Evolutionary conservation across 1,140 invertebrate species (phyloP).

Genomic region (Drosophila arawakana): DNA sequence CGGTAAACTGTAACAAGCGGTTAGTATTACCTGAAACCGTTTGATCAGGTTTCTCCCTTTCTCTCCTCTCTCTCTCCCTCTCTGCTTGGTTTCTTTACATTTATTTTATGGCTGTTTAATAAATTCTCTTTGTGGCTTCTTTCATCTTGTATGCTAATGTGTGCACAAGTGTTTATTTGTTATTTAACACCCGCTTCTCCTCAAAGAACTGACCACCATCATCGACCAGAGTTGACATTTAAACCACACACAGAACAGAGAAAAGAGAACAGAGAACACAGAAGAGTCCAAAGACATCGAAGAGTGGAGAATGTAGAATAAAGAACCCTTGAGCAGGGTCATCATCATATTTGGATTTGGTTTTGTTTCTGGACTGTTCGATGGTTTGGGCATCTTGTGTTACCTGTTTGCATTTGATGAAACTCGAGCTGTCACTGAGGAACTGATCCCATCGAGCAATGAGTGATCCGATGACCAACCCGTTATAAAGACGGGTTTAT

Average conservation of each 20-base stretch:
- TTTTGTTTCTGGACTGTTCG: constrained; percentile 1
- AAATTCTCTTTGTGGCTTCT: constrained; percentile 45
- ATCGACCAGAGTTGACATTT: constrained; percentile 36
- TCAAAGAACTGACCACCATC: constrained; percentile 63
- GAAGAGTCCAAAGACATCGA: neutral
- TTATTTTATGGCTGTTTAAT: constrained; percentile 58
- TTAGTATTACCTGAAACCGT: constrained; percentile 18
- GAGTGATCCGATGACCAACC: constrained; percentile 32
- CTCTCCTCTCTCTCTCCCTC: constrained; percentile 1
- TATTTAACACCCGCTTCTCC: constrained; percentile 76
- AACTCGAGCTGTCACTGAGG: constrained; percentile 41
- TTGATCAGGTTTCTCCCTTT: constrained; percentile 43
- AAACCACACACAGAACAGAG: constrained; percentile 38
- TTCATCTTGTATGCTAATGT: constrained; percentile 64
- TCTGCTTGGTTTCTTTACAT: neutral
- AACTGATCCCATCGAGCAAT: constrained; percentile 35
- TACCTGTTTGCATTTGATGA: constrained; percentile 41
- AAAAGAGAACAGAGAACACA: constrained; percentile 28
- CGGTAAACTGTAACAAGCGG: constrained; percentile 41
- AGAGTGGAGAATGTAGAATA: neutral
- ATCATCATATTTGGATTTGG: constrained; percentile 31
- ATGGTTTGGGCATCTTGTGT: constrained; percentile 31
- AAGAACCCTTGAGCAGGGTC: constrained; percentile 6
- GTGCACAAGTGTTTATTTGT: constrained; percentile 82
- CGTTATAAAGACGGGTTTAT: constrained; percentile 29